phyloP scores from a whole-genome alignment of 2,797 vertebrate species.

The Remorina albescens region DNA sequence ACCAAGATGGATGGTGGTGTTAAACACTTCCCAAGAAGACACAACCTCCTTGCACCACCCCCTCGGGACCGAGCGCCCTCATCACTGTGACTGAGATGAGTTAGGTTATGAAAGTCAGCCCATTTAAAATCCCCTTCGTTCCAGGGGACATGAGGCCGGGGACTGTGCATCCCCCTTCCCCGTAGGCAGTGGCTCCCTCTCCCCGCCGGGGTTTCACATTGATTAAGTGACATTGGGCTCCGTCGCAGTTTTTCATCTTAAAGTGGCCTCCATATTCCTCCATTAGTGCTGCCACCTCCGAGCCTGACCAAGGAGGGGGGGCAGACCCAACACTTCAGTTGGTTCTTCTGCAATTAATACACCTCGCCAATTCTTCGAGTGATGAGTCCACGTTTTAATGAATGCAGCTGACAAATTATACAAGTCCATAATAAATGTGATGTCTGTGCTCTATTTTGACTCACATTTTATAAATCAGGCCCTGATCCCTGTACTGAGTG shows the following conservation, averaged over 20 bases:
- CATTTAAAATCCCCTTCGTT: slow-evolving; percentile 67
- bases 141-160: slow-evolving; percentile 61
- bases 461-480: slow-evolving; percentile 62
- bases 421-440: slow-evolving; percentile 61
- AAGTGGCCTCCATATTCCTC: slow-evolving; percentile 77
- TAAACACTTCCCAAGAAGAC: slow-evolving; percentile 72
- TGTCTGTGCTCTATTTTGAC: slow-evolving; percentile 55
- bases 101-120: slow-evolving; percentile 43
- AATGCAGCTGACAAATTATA: slow-evolving; percentile 67
- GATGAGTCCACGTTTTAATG: slow-evolving; percentile 43
- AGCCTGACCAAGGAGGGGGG: slow-evolving; percentile 36
- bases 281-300: slow-evolving; percentile 65
- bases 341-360: slow-evolving; percentile 67
- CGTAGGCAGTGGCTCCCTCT: slow-evolving; percentile 34
- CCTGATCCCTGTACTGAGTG: slow-evolving; percentile 28
- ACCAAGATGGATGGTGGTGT: slow-evolving; percentile 77
- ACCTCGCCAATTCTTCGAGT: slow-evolving; percentile 46
- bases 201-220: slow-evolving; percentile 72
- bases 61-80: slow-evolving; percentile 61
- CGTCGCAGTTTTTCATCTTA: slow-evolving; percentile 80
- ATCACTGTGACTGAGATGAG: slow-evolving; percentile 64
- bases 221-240: slow-evolving; percentile 81
- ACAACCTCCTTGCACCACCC: slow-evolving; percentile 40
- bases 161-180: slow-evolving; percentile 47
- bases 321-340: slow-evolving; percentile 19